Evolutionary conservation across 2,888 invertebrate species (phyloP).

Genomic region (Nymphalis urticae): DNA sequence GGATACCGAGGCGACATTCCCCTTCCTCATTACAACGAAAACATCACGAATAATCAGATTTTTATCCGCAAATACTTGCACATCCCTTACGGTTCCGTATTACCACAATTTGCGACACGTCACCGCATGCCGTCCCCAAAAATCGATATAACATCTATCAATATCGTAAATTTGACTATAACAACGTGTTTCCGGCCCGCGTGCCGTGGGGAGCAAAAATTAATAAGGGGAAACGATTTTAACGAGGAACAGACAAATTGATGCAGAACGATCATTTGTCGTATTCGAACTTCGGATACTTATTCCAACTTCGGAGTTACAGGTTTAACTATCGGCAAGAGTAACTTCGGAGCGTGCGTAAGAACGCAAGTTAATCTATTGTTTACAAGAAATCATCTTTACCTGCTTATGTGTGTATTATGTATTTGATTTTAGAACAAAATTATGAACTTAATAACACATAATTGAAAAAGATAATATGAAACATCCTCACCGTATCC

Average conservation of each 20-base stretch:
- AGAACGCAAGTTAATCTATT: no score
- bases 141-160: constrained; percentile 49
- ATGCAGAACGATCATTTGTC: constrained; percentile 61
- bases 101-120: constrained; percentile 60
- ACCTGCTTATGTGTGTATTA: no score
- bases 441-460: no score
- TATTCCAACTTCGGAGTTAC: neutral
- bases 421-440: no score
- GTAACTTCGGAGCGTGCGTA: no score
- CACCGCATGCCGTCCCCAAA: constrained; percentile 40
- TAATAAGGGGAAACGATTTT: constrained; percentile 50
- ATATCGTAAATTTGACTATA: constrained; percentile 49
- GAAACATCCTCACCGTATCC: no score
- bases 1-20: neutral
- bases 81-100: constrained; percentile 43
- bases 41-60: constrained; percentile 23
- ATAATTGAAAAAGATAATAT: no score
- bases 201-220: constrained; percentile 42
- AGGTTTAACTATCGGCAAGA: neutral
- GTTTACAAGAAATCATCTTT: no score
- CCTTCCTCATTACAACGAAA: constrained; percentile 47
- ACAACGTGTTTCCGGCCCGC: constrained; percentile 45
- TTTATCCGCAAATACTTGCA: constrained; percentile 24
- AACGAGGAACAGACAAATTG: constrained; percentile 45
- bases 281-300: constrained; percentile 52